Evolutionary conservation across 2,113 vertebrate species (phyloP).

Genomic region (Bujurquina vittata): DNA sequence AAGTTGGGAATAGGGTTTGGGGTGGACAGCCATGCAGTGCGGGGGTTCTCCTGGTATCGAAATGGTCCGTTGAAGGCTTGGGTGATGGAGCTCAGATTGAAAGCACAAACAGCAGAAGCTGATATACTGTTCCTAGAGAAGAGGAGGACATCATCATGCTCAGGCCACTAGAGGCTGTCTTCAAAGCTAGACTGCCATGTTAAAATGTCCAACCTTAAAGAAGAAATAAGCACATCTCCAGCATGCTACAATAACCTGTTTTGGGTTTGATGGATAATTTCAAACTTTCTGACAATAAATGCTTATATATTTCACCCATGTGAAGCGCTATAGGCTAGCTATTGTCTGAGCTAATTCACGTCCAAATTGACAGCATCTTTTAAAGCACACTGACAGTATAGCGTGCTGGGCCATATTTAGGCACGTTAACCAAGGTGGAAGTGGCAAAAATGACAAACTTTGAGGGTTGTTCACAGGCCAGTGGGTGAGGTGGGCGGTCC

Average conservation of each 20-base stretch:
- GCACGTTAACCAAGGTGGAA: neutral
- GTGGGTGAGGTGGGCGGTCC: neutral
- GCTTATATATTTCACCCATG: neutral
- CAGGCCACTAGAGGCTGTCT: neutral
- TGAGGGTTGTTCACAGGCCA: neutral
- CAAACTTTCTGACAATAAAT: neutral
- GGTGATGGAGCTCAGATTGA: constrained; percentile 92
- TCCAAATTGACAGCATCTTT: neutral
- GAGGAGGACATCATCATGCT: neutral
- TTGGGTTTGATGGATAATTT: neutral
- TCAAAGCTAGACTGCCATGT: neutral
- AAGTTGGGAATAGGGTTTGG: constrained; percentile 94
- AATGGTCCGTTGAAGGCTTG: constrained; percentile 93
- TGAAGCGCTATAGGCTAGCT: neutral
- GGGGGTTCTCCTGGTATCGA: constrained; percentile 95
- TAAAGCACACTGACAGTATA: neutral
- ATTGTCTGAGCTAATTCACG: neutral
- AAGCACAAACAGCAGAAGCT: constrained; percentile 94
- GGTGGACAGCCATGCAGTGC: constrained; percentile 92
- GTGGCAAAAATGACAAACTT: neutral
- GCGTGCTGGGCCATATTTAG: neutral
- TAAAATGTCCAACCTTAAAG: neutral
- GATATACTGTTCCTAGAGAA: constrained; percentile 91
- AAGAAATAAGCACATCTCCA: neutral
- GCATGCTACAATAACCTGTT: neutral